These are phyloP conservation scores for Danio tinwini DNA, from an alignment of 2,797 vertebrate species.

Conservation along the genomic window DNA sequence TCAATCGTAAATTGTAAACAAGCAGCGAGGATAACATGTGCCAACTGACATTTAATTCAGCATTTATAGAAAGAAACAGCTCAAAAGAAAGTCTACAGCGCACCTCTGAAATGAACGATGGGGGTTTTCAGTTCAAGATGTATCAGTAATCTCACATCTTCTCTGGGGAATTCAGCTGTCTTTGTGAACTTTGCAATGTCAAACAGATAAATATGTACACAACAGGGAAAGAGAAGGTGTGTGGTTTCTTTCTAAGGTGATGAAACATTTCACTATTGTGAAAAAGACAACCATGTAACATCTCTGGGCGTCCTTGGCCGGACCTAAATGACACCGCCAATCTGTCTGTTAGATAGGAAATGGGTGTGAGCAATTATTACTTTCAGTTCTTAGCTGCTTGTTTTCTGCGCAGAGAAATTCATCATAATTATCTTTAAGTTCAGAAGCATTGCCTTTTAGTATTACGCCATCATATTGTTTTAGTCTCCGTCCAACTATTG, in stretches of 20 bases:
- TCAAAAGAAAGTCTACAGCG: slow-evolving; percentile 5
- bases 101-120: slow-evolving; percentile 15
- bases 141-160: slow-evolving; percentile 40
- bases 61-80: not conserved
- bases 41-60: slow-evolving; percentile 7
- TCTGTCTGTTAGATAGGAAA: slow-evolving; percentile 43
- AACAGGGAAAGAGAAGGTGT: slow-evolving; percentile 30
- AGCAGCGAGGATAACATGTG: not conserved
- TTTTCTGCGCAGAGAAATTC: slow-evolving; percentile 21
- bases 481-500: slow-evolving; percentile 72
- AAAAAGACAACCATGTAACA: slow-evolving; percentile 32
- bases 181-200: slow-evolving; percentile 35
- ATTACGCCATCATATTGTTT: not conserved
- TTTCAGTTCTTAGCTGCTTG: slow-evolving; percentile 20
- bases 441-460: not conserved
- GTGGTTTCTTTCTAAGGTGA: slow-evolving; percentile 10
- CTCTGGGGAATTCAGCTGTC: slow-evolving; percentile 54
- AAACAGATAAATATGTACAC: slow-evolving; percentile 37
- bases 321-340: slow-evolving; percentile 15
- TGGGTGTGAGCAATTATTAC: slow-evolving; percentile 40
- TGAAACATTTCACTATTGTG: slow-evolving; percentile 28
- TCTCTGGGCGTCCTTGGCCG: slow-evolving; percentile 34
- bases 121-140: slow-evolving; percentile 43
- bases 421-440: not conserved
- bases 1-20: slow-evolving; percentile 16